A percentile compares a stretch with the other conserved stretches of the same genome.
These are phyloP conservation scores for Lycopodina hypogea DNA, from an alignment of 37 sponge, comb jelly and placozoan species.

Conservation along the genomic window DNA sequence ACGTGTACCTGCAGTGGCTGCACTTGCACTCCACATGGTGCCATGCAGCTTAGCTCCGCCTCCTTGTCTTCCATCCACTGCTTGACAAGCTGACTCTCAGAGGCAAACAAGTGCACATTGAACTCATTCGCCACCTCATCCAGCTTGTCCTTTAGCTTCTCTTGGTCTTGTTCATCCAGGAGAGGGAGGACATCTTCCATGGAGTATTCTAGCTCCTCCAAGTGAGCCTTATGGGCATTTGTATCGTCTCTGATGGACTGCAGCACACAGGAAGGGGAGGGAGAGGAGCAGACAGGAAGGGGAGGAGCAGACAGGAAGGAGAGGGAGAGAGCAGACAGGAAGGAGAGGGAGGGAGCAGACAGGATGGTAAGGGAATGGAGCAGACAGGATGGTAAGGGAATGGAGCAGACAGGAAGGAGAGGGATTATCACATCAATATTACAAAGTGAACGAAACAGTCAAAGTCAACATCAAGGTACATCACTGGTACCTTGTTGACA, in stretches of 20 bases:
- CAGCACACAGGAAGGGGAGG: not conserved
- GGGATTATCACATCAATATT: too few species aligned
- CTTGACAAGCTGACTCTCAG: conserved; percentile 2
- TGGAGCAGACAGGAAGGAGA: too few species aligned
- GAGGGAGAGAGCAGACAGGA: too few species aligned
- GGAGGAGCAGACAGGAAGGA: too few species aligned
- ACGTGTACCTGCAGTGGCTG: conserved; percentile 29
- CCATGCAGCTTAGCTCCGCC: conserved; percentile 24
- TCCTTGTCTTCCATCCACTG: conserved; percentile 32
- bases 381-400: too few species aligned
- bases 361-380: too few species aligned
- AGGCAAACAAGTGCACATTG: conserved; percentile 17
- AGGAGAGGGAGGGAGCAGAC: too few species aligned
- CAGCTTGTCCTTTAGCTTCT: conserved; percentile 13
- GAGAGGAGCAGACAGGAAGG: not conserved
- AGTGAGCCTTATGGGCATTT: not conserved
- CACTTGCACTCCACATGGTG: conserved; percentile 15
- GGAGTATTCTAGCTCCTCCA: conserved; percentile 12
- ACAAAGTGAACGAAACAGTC: too few species aligned
- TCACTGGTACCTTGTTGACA: too few species aligned
- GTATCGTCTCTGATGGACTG: conserved; percentile 20
- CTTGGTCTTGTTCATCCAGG: conserved; percentile 26
- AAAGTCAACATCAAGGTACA: too few species aligned
- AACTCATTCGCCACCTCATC: conserved; percentile 1
- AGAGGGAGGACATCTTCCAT: conserved; percentile 19